A percentile compares a stretch with the other conserved stretches of the same genome.
These are phyloP conservation scores for Nestor notabilis DNA, from an alignment of 2,113 vertebrate species.

Conservation along the genomic window DNA sequence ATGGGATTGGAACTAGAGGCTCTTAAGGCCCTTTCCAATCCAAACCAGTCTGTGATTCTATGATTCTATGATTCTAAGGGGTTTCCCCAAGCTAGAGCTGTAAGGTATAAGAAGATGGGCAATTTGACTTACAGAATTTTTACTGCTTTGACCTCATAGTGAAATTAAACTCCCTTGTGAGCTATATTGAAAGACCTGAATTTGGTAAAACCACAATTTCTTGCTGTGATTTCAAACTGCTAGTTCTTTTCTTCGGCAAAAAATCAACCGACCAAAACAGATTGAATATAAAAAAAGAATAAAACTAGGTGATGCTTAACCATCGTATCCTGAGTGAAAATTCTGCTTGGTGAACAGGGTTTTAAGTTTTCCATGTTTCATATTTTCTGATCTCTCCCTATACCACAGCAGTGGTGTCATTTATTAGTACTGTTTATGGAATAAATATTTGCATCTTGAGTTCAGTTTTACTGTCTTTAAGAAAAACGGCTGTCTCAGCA, in stretches of 20 bases:
- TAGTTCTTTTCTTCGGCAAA: neutral
- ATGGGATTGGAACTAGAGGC: neutral
- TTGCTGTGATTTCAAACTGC: neutral
- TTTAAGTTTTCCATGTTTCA: neutral
- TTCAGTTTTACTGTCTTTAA: neutral
- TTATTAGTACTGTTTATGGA: neutral
- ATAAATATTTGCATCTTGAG: neutral
- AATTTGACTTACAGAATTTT: neutral
- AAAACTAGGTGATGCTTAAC: neutral
- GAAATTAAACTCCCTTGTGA: neutral
- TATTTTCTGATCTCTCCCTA: neutral
- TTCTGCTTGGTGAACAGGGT: neutral
- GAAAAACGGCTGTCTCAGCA: neutral
- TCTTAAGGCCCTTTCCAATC: neutral
- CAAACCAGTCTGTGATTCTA: neutral
- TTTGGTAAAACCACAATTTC: neutral
- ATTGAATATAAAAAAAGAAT: neutral
- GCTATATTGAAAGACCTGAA: neutral
- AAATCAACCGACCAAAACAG: neutral
- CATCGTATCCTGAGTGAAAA: neutral
- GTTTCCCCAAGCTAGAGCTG: neutral
- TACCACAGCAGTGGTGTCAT: neutral
- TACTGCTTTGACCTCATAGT: neutral
- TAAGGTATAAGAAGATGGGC: neutral
- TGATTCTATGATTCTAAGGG: neutral